A percentile compares a stretch with the other conserved stretches of the same genome.
Conservation (phyloP, 1,140 invertebrate species). For the Apis dorsata region DNA sequence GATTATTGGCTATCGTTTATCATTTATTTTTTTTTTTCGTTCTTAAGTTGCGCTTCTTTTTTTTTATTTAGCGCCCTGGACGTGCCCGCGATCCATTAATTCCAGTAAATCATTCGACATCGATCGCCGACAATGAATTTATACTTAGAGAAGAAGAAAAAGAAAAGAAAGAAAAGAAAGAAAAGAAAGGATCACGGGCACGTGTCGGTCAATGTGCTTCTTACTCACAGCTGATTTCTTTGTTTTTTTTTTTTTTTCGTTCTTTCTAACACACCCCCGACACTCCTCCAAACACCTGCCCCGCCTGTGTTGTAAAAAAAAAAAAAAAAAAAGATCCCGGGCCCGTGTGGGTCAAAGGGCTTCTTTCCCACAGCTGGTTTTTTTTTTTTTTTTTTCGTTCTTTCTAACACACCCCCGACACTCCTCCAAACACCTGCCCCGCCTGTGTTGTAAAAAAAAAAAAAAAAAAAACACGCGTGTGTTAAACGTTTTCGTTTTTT, state of each 20-base stretch:
- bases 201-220: slow-evolving; percentile 71
- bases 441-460: slow-evolving; percentile 5
- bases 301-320: neutral
- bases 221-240: slow-evolving; percentile 75
- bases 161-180: neutral
- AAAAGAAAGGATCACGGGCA: slow-evolving; percentile 56
- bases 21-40: slow-evolving; percentile 17
- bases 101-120: too few species aligned
- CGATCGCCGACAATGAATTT: neutral
- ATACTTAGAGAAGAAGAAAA: neutral
- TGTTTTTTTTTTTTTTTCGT: slow-evolving; percentile 70
- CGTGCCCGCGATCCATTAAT: slow-evolving; percentile 62
- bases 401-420: slow-evolving; percentile 71
- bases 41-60: slow-evolving; percentile 55
- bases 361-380: slow-evolving; percentile 76
- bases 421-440: slow-evolving; percentile 21
- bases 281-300: slow-evolving; percentile 31
- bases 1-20: too few species aligned
- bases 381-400: too few species aligned
- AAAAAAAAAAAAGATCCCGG: slow-evolving; percentile 43
- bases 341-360: slow-evolving; percentile 68
- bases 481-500: slow-evolving; percentile 22
- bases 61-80: slow-evolving; percentile 57
- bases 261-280: slow-evolving; percentile 71
- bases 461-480: slow-evolving; percentile 8